These are phyloP conservation scores for Ridgeia piscesae DNA, from an alignment of 1,140 invertebrate genomes.

Conservation along the genomic window DNA sequence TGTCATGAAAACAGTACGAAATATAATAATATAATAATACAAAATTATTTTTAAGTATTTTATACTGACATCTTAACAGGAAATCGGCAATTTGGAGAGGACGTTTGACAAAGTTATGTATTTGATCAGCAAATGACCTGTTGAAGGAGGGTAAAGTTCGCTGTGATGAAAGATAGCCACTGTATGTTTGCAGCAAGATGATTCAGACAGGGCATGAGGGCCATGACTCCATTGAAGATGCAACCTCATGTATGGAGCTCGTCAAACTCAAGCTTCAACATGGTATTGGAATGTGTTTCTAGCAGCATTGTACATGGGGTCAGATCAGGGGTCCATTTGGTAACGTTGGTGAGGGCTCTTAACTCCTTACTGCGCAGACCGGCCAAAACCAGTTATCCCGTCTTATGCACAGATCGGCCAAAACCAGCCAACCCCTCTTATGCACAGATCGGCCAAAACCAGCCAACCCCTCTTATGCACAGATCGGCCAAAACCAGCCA, in stretches of 20 bases:
- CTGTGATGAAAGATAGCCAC: too few relatives aligned
- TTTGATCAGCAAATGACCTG: background rate
- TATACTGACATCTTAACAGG: background rate
- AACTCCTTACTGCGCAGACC: too few relatives aligned
- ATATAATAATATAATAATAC: background rate
- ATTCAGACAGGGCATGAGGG: background rate
- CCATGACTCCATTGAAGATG: background rate
- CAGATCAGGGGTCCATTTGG: too few relatives aligned
- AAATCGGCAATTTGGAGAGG: background rate
- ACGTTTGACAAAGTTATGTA: background rate
- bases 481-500: too few relatives aligned
- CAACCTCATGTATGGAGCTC: background rate
- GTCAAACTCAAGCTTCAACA: background rate
- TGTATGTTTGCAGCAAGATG: slow-evolving; percentile 9
- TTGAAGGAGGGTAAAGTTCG: too few relatives aligned
- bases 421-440: too few relatives aligned
- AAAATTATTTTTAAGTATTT: background rate
- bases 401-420: too few relatives aligned
- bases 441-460: too few relatives aligned
- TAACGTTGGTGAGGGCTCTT: too few relatives aligned
- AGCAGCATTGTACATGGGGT: too few relatives aligned
- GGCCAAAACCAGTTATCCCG: too few relatives aligned
- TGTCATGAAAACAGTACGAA: background rate
- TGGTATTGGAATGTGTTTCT: background rate
- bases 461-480: too few relatives aligned